Evolutionary conservation across 2,888 invertebrate species (phyloP).

Genomic region (Melieria crassipennis): DNA sequence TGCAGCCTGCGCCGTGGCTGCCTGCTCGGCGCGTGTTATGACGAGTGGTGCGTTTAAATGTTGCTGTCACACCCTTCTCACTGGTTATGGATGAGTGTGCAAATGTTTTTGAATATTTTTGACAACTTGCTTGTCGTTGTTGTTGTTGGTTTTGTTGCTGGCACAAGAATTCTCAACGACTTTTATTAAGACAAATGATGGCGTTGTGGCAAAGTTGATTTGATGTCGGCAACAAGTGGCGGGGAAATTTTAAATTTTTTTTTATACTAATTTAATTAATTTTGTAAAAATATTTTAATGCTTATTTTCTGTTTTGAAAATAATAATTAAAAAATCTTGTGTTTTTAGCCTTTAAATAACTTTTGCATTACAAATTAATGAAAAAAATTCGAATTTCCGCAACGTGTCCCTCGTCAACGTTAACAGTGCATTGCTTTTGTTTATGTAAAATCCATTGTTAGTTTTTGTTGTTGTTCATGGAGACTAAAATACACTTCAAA

Average conservation of each 20-base stretch:
- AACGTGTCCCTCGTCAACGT: too few relatives aligned
- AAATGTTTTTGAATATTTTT: constrained; percentile 39
- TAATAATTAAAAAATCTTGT: too few relatives aligned
- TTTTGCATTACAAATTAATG: too few relatives aligned
- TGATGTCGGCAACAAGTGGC: constrained; percentile 6
- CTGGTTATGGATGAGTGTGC: constrained; percentile 41
- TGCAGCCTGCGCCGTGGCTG: not conserved
- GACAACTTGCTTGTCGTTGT: constrained; percentile 19
- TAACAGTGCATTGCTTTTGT: not conserved
- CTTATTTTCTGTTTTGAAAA: too few relatives aligned
- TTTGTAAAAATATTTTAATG: too few relatives aligned
- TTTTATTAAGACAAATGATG: constrained; percentile 62
- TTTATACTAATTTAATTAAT: too few relatives aligned
- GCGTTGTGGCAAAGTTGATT: constrained; percentile 10
- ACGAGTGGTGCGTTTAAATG: constrained; percentile 26
- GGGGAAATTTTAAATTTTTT: too few relatives aligned
- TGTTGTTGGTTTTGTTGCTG: constrained; percentile 30
- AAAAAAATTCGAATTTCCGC: too few relatives aligned
- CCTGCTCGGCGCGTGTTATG: constrained; percentile 29
- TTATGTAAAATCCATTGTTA: constrained; percentile 22
- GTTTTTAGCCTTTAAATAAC: too few relatives aligned
- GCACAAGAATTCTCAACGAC: constrained; percentile 35
- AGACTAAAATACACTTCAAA: too few relatives aligned
- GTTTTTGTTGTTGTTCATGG: too few relatives aligned
- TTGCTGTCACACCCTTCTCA: constrained; percentile 45